Base-by-base conservation (phyloP, 2,797 vertebrate genomes). In the Crocodylus rhombifer region DNA sequence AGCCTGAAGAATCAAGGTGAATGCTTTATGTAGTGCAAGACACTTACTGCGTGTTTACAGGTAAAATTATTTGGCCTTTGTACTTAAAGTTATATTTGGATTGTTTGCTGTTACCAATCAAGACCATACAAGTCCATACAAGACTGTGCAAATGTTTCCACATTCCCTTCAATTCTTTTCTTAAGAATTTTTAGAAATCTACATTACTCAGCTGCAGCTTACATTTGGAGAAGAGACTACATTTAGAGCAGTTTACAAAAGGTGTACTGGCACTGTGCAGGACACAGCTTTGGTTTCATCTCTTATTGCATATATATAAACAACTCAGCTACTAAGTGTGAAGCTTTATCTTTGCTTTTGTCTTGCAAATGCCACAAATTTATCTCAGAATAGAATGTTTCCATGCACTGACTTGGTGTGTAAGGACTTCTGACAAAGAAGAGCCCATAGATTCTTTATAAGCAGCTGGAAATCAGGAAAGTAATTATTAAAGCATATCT, bases 381-480 rank as follows among this genome's bases (percentile, higher is more conserved):
- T 78, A 64, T 23, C 55, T 63, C 0, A 0, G 30, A 20, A 25
- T 42, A 80, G 17, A 21, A 25, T 63, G 28, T 80, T 82, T 82
- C 63, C 86, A 74, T 73, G 36, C 0, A 0, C 36, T 18, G 21
- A 33, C 30, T 69, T 69, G 5, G 58, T 0, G 0, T 55, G 62
- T 74, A 25, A 80, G 74, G 73, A 42, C 2, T 0, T 89, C 87
- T 82, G 51, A 79, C 14, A 20, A 9, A 58, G 60, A 71, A 51
- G 14, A 21, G 75, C 77, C 61, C 33, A 2, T 33, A 30, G 25
- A 84, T 84, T 60, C 26, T 95, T 87, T 69, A 84, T 84, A 79
- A 89, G 60, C 86, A 73, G 21, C 1, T 0, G 79, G 71, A 88
- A 86, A 78, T 33, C 13, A 36, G 42, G 51, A 80, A 15, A 80